Evolutionary conservation across 2,888 invertebrate species (phyloP).

Genomic region (Monochamus alternatus): DNA sequence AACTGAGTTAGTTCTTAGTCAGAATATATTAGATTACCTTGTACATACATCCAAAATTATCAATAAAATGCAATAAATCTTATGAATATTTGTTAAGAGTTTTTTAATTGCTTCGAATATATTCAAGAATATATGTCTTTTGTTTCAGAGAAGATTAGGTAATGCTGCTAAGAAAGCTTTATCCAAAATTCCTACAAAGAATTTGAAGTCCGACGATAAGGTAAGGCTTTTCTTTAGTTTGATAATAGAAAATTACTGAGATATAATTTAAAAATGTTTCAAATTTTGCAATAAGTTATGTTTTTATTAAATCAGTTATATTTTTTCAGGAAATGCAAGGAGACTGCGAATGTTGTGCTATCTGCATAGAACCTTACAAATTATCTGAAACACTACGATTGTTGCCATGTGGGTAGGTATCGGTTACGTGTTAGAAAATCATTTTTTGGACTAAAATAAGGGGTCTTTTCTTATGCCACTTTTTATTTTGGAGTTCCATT

Average conservation of each 20-base stretch:
- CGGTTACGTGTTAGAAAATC: background rate
- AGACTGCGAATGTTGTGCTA: constrained; percentile 94
- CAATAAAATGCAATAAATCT: no score
- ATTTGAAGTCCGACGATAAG: constrained; percentile 89
- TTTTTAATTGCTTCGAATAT: no score
- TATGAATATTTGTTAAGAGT: no score
- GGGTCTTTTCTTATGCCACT: no score
- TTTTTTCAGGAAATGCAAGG: constrained; percentile 80
- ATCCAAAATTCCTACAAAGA: constrained; percentile 93
- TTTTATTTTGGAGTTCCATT: no score
- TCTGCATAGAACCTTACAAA: constrained; percentile 95
- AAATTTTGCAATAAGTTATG: background rate
- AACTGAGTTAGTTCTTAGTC: no score
- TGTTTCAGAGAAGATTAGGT: constrained; percentile 88
- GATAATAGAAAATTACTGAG: no score
- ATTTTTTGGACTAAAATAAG: background rate
- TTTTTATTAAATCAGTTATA: background rate
- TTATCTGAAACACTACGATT: constrained; percentile 89
- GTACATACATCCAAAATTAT: no score
- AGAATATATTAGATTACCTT: no score
- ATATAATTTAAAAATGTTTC: no score
- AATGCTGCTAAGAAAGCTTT: constrained; percentile 95
- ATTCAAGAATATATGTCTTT: background rate
- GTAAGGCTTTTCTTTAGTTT: constrained; percentile 71
- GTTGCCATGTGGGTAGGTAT: constrained; percentile 90